Evolutionary conservation across 2,888 invertebrate genomes (phyloP), one percentile per base, ranked within the genome.

Genomic region (Philonicus albiceps): DNA sequence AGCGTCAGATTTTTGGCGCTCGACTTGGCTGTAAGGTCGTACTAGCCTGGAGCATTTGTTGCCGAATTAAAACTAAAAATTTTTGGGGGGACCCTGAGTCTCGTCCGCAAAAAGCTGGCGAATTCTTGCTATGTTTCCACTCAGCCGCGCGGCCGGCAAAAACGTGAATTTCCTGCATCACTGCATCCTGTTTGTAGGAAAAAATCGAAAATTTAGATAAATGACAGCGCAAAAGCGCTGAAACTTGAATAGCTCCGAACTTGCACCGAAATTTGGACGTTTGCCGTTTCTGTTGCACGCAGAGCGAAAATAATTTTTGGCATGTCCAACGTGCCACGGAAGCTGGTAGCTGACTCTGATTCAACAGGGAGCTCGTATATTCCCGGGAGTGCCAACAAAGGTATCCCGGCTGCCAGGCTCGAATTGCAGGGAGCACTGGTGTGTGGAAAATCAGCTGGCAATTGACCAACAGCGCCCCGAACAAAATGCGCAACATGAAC

Each of bases 381-480:
- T 40, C 37, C 37, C 22, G 31, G 34, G 64, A 40, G 27, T 83
- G 83, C 83, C 83, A 83, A 83, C 55, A 55, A 83, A 83, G 83
- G 83, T 83, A 72, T 72, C 83, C 64, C 19, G 37, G 40, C 31
- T 64, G 83, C 83, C 83, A 83, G 83, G 64, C 11, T 8, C 16
- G 37, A 7, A 83, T 64, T 72, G 64, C 83, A 72, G 64, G 72
- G 55, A 40, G 72, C 72, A 55, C 72, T 83, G 83, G 83, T 37
- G 55, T 83, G 83, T 83, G 72, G 83, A 40, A 83, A 83, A 83
- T 83, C 83, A 83, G 83, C 72, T 83, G 83, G 83, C 83, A 83
- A 83, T 83, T 83, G 83, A 83, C 83, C 83, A 83, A 83, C 83
- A 83, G 40, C 64, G 55, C 64, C 40, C 37, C 31, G 72, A 16